Percentiles rank a stretch among this genome's conserved stretches.
phyloP scores from a whole-genome alignment of 2,797 vertebrate genomes.

The Enoplosus armatus region DNA sequence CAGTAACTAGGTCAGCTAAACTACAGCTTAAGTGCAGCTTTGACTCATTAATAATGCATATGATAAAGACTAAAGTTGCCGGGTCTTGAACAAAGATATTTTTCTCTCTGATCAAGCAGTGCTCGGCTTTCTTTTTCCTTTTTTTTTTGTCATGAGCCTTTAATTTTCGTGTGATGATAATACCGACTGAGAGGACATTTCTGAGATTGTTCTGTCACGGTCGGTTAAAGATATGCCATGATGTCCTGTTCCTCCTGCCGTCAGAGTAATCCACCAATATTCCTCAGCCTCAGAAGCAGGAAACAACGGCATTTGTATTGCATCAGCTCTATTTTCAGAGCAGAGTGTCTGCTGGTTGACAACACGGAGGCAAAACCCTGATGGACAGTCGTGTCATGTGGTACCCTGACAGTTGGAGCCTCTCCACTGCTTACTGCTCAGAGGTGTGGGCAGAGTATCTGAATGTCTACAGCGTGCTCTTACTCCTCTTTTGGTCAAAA shows the following conservation, averaged over 20 bases:
- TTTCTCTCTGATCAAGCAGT: conserved; percentile 31
- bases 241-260: not conserved
- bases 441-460: conserved; percentile 24
- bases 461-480: conserved; percentile 13
- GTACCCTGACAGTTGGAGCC: not conserved
- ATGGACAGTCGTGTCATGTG: conserved; percentile 34
- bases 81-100: conserved; percentile 61
- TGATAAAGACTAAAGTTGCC: conserved; percentile 66
- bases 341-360: conserved; percentile 15
- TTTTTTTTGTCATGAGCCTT: not conserved
- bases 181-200: conserved; percentile 15
- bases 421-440: conserved; percentile 1
- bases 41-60: conserved; percentile 76
- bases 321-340: conserved; percentile 33
- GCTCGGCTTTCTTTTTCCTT: not conserved
- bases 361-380: conserved; percentile 9
- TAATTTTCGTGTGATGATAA: conserved; percentile 9
- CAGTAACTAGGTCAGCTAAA: conserved; percentile 79
- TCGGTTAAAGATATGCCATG: conserved; percentile 5
- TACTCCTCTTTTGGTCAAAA: conserved; percentile 42
- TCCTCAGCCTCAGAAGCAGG: conserved; percentile 2
- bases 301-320: conserved; percentile 33
- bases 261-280: conserved; percentile 6
- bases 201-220: not conserved
- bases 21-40: conserved; percentile 74